Evolutionary conservation across 2,113 vertebrate genomes (phyloP), one percentile per base, ranked within the genome.

Genomic region (Mobula hypostoma): DNA sequence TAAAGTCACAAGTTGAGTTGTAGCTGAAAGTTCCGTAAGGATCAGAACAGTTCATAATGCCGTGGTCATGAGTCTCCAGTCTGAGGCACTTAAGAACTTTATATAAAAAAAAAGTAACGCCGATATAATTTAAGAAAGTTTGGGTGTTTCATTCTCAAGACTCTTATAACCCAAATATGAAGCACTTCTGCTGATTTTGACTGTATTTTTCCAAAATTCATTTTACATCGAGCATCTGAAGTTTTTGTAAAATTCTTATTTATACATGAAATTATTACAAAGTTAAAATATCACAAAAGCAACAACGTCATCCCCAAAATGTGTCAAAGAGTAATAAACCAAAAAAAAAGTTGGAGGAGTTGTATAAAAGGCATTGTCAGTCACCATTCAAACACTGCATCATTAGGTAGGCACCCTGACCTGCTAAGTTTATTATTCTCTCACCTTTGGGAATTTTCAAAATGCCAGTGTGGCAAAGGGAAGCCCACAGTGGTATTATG

Each of bases 1-100:
- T 85, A 91, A 97, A 96, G 70, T 74, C 91, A 94, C 97, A 96
- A 58, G 94, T 94, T 58, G 96, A 96, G 76, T n/a, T 78, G 90
- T 96, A 97, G 94, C 96, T 96, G 94, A 94, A 96, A 6, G 6
- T 0, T 9, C 94, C 95, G 32, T 96, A 88, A 1, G 96, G 95
- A 88, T 95, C 29, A 0, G 32, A 94, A 68, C 96, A 97, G 0
- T 72, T 17, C 91, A 97, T 94, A 9, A 82, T 83, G 21, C 95
- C 95, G 15, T 91, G 94, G 0, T 19, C 24, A 72, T 95, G 95
- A 27, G 0, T 2, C 4, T 58, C 94, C 94, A 96, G 94, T 68
- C 88, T n/a, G 12, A 66, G 17, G 94, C 97, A 97, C 85, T 94
- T 95, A 66, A 96, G 85, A 94, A 95, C 97, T 97, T 48, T 48